Evolutionary conservation across 2,888 invertebrate species (phyloP).

Genomic region (Lepidochrysops patricia): DNA sequence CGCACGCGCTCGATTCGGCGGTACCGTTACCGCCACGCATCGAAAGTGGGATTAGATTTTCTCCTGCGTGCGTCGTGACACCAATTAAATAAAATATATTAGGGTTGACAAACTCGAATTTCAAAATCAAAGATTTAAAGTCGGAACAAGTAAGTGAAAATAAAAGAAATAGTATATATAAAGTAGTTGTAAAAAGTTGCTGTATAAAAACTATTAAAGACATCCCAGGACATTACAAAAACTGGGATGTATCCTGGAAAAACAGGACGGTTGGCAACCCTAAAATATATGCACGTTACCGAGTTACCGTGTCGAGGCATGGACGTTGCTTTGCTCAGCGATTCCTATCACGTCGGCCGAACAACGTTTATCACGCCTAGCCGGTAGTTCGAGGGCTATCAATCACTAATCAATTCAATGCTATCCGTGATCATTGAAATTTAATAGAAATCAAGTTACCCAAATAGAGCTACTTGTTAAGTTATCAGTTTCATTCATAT

Average conservation of each 20-base stretch:
- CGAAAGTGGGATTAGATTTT: conserved; percentile 29
- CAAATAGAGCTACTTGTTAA: background rate
- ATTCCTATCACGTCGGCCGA: background rate
- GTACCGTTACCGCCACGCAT: conserved; percentile 30
- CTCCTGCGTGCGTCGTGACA: conserved; percentile 25
- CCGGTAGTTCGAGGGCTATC: background rate
- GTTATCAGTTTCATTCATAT: background rate
- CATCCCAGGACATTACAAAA: too few relatives aligned
- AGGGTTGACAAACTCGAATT: too few relatives aligned
- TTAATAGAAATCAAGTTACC: background rate
- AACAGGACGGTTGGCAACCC: too few relatives aligned
- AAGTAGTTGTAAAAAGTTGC: too few relatives aligned
- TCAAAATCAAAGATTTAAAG: too few relatives aligned
- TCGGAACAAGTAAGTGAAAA: too few relatives aligned
- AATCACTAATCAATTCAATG: background rate
- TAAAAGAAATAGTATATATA: too few relatives aligned
- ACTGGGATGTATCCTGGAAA: too few relatives aligned
- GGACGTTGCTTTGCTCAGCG: background rate
- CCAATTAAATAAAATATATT: conserved; percentile 14
- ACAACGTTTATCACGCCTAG: background rate
- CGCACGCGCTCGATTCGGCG: conserved; percentile 27
- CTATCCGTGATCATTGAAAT: background rate
- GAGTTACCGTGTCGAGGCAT: background rate
- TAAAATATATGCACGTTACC: conserved; percentile 13
- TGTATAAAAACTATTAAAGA: too few relatives aligned